These are phyloP conservation scores for Petrolisthes cinctipes DNA, from an alignment of 2,888 invertebrate species.

Conservation along the genomic window DNA sequence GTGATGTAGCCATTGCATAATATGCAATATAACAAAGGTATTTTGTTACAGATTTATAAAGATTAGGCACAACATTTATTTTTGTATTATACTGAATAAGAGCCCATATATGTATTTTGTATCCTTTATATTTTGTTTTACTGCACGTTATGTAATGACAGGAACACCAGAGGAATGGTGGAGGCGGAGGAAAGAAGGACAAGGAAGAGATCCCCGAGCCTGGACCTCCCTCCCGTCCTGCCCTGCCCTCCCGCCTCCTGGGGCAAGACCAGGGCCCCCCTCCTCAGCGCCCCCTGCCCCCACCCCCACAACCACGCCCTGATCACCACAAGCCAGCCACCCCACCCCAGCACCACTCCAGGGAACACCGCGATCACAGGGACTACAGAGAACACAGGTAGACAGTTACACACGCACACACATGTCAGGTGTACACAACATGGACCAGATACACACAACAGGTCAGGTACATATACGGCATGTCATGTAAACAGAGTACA, in stretches of 20 bases:
- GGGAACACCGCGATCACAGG: conserved; percentile 71
- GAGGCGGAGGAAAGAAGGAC: conserved; percentile 68
- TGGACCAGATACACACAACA: too few species aligned
- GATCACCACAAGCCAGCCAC: conserved; percentile 72
- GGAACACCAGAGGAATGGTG: conserved; percentile 69
- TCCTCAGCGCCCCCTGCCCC: conserved; percentile 87
- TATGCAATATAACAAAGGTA: too few species aligned
- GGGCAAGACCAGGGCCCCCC: conserved; percentile 78
- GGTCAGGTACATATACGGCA: too few species aligned
- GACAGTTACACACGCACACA: neutral
- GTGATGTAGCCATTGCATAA: too few species aligned
- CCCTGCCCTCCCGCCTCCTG: conserved; percentile 77
- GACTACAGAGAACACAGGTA: conserved; percentile 67
- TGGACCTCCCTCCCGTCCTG: conserved; percentile 88
- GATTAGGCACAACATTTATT: neutral
- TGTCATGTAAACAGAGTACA: too few species aligned
- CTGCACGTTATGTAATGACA: conserved; percentile 41
- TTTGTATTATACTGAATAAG: neutral
- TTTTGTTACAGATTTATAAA: too few species aligned
- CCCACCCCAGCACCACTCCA: conserved; percentile 67
- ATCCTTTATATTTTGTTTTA: neutral
- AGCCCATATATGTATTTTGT: neutral
- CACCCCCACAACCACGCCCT: conserved; percentile 75
- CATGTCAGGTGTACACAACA: too few species aligned
- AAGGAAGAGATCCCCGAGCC: conserved; percentile 78